phyloP scores from a whole-genome alignment of 1,140 invertebrate species.

The Drosophila hydei region DNA sequence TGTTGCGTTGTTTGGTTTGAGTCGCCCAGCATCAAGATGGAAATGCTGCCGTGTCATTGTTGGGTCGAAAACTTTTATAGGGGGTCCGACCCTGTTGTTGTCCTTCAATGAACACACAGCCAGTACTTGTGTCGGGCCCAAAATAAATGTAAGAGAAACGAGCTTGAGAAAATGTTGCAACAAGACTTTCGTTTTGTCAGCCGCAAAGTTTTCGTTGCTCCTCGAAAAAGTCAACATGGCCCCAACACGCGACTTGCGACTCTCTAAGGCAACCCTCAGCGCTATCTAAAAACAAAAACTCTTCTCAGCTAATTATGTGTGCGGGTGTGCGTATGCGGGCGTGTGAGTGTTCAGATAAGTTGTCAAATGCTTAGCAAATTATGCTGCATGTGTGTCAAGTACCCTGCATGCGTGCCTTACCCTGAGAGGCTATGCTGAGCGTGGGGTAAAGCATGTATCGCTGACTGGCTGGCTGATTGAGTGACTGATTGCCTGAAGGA shows the following conservation, averaged over 20 bases:
- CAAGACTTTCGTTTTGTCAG: constrained; percentile 52
- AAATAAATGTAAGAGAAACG: not conserved
- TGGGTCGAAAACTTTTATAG: constrained; percentile 58
- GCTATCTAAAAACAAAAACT: not conserved
- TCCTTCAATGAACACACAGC: constrained; percentile 21
- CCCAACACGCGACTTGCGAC: constrained; percentile 28
- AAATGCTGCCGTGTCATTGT: constrained; percentile 36
- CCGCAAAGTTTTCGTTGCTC: constrained; percentile 74
- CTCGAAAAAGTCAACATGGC: constrained; percentile 65
- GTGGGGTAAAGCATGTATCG: not conserved
- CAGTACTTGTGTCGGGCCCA: constrained; percentile 16
- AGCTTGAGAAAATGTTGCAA: constrained; percentile 33
- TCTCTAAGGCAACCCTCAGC: not conserved
- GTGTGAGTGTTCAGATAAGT: constrained; percentile 52
- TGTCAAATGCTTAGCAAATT: constrained; percentile 35
- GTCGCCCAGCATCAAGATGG: constrained; percentile 37
- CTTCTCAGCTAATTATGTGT: constrained; percentile 65
- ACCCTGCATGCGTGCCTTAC: not conserved
- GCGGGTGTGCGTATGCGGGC: constrained; percentile 23
- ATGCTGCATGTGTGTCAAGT: constrained; percentile 20
- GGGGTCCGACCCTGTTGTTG: constrained; percentile 33
- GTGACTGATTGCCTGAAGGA: not conserved
- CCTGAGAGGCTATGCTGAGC: not conserved
- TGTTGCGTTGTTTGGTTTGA: constrained; percentile 21
- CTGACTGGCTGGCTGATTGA: not conserved